Evolutionary conservation across 2,113 vertebrate genomes (phyloP).

Genomic region (Alosa alosa): DNA sequence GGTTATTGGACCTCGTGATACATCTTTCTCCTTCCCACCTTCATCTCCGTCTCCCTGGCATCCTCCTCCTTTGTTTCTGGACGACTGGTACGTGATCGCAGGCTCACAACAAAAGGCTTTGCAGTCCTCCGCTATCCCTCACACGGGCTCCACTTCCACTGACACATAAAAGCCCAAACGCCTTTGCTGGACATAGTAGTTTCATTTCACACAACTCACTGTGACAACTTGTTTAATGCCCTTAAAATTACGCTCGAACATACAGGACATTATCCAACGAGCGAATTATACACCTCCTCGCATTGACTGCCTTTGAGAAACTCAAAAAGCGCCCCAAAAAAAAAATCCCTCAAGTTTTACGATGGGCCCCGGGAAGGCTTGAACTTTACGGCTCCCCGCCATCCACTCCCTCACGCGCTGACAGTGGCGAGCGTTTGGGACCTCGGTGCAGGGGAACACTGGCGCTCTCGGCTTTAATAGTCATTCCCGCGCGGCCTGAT

Average conservation of each 20-base stretch:
- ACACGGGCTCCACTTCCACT: background rate
- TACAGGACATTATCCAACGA: background rate
- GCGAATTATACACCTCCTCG: background rate
- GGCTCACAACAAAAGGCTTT: background rate
- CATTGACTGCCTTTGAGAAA: background rate
- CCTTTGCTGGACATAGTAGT: background rate
- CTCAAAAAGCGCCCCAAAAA: background rate
- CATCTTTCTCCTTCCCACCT: slow-evolving; percentile 35
- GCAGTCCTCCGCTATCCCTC: background rate
- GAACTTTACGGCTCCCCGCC: background rate
- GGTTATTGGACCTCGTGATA: no score
- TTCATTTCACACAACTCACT: background rate
- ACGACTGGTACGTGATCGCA: background rate
- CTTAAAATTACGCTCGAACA: background rate
- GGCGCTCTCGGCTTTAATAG: background rate
- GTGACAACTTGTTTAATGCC: background rate
- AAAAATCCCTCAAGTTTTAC: slow-evolving; percentile 6
- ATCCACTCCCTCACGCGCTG: background rate
- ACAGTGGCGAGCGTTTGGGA: background rate
- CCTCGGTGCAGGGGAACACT: background rate
- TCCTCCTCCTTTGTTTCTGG: slow-evolving; percentile 44
- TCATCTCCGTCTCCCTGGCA: slow-evolving; percentile 50
- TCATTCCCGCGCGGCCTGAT: slow-evolving; percentile 17
- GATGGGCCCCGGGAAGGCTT: background rate
- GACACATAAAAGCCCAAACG: background rate